Percentiles rank a stretch among this genome's conserved stretches.
These are phyloP conservation scores for Empis livida DNA, from an alignment of 2,888 invertebrate species.

Conservation along the genomic window DNA sequence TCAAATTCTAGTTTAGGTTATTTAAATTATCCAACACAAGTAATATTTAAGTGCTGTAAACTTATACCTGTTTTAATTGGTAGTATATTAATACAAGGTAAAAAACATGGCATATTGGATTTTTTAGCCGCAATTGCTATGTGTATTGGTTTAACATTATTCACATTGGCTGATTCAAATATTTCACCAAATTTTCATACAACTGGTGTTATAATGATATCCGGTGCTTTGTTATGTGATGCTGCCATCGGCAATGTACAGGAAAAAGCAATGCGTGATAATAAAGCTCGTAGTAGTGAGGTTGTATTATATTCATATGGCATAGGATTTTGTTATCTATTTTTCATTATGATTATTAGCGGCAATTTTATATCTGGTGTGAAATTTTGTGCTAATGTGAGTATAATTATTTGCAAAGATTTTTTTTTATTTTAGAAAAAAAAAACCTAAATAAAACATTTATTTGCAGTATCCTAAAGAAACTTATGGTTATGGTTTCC, in stretches of 20 bases:
- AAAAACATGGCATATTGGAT: slow-evolving; percentile 71
- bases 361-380: slow-evolving; percentile 66
- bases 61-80: slow-evolving; percentile 91
- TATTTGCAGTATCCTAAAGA: slow-evolving; percentile 50
- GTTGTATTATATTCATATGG: slow-evolving; percentile 87
- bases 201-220: slow-evolving; percentile 61
- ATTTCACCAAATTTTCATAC: slow-evolving; percentile 61
- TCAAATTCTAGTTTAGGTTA: slow-evolving; percentile 91
- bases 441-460: too few species aligned
- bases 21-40: slow-evolving; percentile 92
- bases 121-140: slow-evolving; percentile 72
- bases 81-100: slow-evolving; percentile 82
- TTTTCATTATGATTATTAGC: slow-evolving; percentile 54
- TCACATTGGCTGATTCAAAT: slow-evolving; percentile 71
- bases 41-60: slow-evolving; percentile 97
- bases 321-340: slow-evolving; percentile 72
- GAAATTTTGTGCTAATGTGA: slow-evolving; percentile 62
- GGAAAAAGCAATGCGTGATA: slow-evolving; percentile 83
- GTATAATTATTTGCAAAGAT: slow-evolving; percentile 13
- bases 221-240: slow-evolving; percentile 80
- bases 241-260: slow-evolving; percentile 95
- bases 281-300: slow-evolving; percentile 76
- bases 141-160: slow-evolving; percentile 82
- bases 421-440: too few species aligned
- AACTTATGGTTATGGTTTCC: slow-evolving; percentile 72